phyloP scores from a whole-genome alignment of 1,140 invertebrate genomes.

The Ips typographus region DNA sequence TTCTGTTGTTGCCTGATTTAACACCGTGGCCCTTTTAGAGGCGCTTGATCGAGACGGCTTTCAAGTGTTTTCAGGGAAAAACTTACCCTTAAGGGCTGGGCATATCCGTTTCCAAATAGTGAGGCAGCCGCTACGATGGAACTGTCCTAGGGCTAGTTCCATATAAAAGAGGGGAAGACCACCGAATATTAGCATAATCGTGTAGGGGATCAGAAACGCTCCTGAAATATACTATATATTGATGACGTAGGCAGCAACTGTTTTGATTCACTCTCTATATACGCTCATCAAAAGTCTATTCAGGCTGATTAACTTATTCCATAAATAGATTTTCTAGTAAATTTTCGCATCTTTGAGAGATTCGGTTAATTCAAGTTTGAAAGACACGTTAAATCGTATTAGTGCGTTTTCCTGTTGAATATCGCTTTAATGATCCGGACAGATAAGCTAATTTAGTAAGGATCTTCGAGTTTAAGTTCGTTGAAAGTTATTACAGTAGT shows the following conservation, averaged over 20 bases:
- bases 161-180: conserved; percentile 93
- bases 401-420: no score
- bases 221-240: conserved; percentile 58
- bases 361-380: no score
- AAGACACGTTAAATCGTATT: no score
- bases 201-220: conserved; percentile 92
- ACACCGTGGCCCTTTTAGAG: conserved; percentile 8
- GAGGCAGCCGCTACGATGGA: conserved; percentile 87
- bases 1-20: conserved; percentile 44
- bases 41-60: not conserved
- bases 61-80: not conserved
- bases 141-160: conserved; percentile 91
- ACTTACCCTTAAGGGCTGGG: conserved; percentile 92
- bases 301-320: no score
- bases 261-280: not conserved
- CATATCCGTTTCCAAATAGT: conserved; percentile 95
- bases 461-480: no score
- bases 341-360: no score
- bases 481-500: no score
- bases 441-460: no score
- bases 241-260: not conserved
- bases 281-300: no score
- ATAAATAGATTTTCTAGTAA: no score
- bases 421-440: no score
- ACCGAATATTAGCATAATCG: conserved; percentile 86